These are phyloP conservation scores for Neoaliturus tenellus DNA, from an alignment of 2,888 invertebrate species.

Conservation along the genomic window DNA sequence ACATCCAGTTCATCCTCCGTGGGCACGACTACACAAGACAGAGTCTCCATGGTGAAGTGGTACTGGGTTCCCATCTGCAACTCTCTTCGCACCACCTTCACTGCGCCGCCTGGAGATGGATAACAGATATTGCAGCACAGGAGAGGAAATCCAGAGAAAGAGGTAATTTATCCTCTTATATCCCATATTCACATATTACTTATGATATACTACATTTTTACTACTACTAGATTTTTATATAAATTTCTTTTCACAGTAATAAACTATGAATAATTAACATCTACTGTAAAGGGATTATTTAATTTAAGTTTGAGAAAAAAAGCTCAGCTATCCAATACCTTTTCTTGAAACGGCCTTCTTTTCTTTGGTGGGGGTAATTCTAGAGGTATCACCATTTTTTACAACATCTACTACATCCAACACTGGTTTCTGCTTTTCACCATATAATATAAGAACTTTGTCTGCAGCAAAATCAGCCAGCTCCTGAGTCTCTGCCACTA, in stretches of 20 bases:
- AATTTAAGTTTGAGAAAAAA: no score
- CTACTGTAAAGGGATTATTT: no score
- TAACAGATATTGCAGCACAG: no score
- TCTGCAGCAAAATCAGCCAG: conserved; percentile 78
- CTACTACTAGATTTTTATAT: no score
- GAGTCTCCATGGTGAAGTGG: conserved; percentile 86
- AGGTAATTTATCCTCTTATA: no score
- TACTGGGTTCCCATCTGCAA: conserved; percentile 79
- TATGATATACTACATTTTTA: no score
- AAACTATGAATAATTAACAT: no score
- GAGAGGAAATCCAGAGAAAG: no score
- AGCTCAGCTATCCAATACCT: not conserved
- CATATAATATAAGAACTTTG: conserved; percentile 77
- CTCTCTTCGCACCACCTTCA: conserved; percentile 72
- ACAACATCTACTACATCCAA: conserved; percentile 62
- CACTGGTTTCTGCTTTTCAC: conserved; percentile 69
- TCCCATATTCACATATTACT: no score
- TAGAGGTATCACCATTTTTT: conserved; percentile 61
- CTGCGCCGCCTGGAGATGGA: conserved; percentile 45
- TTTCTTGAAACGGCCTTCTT: not conserved
- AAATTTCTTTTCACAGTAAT: no score
- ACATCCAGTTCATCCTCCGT: conserved; percentile 84
- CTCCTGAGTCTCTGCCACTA: conserved; percentile 79
- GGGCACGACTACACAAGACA: conserved; percentile 80
- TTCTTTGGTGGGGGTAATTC: conserved; percentile 55